A percentile compares a stretch with the other conserved stretches of the same genome.
phyloP scores from a whole-genome alignment of 2,113 vertebrate species.

The Pogonocichla stellata region DNA sequence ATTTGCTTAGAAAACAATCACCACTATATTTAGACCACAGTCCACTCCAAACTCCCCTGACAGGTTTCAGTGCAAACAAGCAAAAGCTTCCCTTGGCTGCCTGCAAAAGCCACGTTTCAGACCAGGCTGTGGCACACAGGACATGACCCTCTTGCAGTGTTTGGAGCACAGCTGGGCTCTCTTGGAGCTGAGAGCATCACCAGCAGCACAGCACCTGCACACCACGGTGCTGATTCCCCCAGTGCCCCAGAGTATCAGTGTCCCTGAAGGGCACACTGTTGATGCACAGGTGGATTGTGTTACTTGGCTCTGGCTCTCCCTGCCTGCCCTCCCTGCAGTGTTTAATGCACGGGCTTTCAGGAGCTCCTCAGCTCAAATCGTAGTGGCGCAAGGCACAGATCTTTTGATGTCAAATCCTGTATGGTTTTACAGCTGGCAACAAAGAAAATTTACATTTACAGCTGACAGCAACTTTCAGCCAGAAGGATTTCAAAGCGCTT shows the following conservation, averaged over 20 bases:
- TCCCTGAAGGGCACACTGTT: constrained; percentile 20
- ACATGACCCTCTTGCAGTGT: background rate
- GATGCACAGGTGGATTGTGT: constrained; percentile 5
- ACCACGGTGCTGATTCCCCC: background rate
- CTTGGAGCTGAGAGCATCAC: background rate
- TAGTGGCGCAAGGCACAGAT: background rate
- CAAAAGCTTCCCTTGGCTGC: background rate
- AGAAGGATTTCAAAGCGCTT: constrained; percentile 43
- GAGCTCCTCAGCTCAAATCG: background rate
- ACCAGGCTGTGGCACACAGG: background rate
- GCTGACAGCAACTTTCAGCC: constrained; percentile 24
- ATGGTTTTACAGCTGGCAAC: constrained; percentile 41
- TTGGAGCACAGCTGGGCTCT: background rate
- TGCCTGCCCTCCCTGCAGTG: background rate
- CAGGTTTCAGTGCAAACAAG: constrained; percentile 36
- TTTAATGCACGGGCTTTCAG: background rate
- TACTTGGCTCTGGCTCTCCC: background rate
- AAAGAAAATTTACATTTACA: constrained; percentile 41
- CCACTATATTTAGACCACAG: constrained; percentile 10
- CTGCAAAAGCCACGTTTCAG: background rate
- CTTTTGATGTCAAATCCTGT: constrained; percentile 15
- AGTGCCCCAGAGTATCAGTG: background rate
- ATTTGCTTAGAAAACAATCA: constrained; percentile 50
- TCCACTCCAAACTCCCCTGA: constrained; percentile 13
- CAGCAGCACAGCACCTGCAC: background rate